phyloP scores from a whole-genome alignment of 1,140 invertebrate genomes.

The Choristoneura fumiferana region DNA sequence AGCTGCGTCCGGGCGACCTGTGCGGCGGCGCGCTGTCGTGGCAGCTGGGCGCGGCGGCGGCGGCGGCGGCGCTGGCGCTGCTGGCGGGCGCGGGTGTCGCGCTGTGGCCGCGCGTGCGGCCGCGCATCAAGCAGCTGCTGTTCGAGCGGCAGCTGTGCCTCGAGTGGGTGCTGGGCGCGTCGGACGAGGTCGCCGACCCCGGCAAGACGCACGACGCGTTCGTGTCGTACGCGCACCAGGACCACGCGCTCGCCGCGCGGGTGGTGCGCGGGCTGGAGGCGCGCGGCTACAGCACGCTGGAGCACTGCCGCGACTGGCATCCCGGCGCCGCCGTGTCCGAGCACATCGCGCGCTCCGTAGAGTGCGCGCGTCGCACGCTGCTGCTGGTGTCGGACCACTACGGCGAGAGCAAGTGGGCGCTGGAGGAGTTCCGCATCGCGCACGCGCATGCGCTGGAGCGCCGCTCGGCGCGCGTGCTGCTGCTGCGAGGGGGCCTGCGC shows the following conservation, averaged over 20 bases:
- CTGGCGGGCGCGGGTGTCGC: not conserved
- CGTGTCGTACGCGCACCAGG: constrained; percentile 89
- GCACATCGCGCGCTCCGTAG: constrained; percentile 87
- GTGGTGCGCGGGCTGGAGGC: constrained; percentile 80
- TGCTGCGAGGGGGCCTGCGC: constrained; percentile 82
- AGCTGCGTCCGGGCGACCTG: too few relatives aligned
- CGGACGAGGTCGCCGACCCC: not conserved
- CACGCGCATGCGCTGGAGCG: constrained; percentile 86
- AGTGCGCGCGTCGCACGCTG: constrained; percentile 88
- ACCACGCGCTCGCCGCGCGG: constrained; percentile 81
- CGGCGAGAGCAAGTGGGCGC: constrained; percentile 89
- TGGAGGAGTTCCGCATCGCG: constrained; percentile 88
- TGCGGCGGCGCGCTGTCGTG: not conserved
- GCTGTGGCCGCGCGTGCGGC: not conserved
- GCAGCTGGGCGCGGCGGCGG: not conserved
- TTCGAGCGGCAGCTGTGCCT: not conserved
- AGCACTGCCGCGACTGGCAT: constrained; percentile 89
- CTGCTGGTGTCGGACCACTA: constrained; percentile 90
- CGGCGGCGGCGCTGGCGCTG: not conserved
- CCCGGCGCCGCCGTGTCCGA: constrained; percentile 85
- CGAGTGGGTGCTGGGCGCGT: constrained; percentile 1
- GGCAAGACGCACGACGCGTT: constrained; percentile 86
- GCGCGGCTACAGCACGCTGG: constrained; percentile 63
- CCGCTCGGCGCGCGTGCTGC: constrained; percentile 83
- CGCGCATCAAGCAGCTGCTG: constrained; percentile 6